These are phyloP conservation scores for Neodiprion virginianus DNA, from an alignment of 1,140 invertebrate species.

Conservation along the genomic window DNA sequence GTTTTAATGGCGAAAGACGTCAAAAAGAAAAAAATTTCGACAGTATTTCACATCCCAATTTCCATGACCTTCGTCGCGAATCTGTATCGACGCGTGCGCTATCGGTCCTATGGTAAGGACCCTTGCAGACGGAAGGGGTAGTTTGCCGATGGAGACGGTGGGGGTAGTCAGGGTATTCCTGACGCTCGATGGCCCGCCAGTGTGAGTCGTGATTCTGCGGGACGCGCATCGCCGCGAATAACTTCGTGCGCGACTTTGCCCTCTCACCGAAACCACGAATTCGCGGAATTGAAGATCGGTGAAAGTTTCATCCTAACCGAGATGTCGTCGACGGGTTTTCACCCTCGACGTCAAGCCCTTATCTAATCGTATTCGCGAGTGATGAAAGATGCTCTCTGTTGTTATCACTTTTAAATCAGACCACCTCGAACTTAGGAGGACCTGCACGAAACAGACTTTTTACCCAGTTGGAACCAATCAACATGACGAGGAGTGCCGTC, in stretches of 20 bases:
- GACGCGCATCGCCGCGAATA: constrained; percentile 49
- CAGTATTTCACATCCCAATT: background rate
- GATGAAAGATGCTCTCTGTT: constrained; percentile 16
- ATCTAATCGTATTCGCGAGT: background rate
- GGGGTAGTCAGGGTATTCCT: constrained; percentile 33
- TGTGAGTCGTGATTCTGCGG: constrained; percentile 59
- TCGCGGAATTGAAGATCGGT: background rate
- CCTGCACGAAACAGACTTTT: no score
- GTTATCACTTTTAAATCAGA: background rate
- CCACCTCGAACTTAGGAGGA: no score
- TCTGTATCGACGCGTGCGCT: background rate
- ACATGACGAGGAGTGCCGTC: no score
- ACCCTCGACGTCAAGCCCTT: background rate
- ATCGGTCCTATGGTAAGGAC: background rate
- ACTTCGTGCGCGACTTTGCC: constrained; percentile 16
- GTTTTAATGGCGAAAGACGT: background rate
- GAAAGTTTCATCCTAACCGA: constrained; percentile 22
- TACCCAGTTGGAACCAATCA: no score
- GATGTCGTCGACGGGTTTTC: constrained; percentile 38
- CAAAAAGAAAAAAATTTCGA: background rate
- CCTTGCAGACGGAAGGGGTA: background rate
- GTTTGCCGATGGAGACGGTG: background rate
- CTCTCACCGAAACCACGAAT: background rate
- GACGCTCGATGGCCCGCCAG: constrained; percentile 60
- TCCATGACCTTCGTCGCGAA: background rate